Percentiles rank a stretch among this genome's conserved stretches.
phyloP scores from a whole-genome alignment of 2,797 vertebrate species.

The Pitangus sulphuratus region DNA sequence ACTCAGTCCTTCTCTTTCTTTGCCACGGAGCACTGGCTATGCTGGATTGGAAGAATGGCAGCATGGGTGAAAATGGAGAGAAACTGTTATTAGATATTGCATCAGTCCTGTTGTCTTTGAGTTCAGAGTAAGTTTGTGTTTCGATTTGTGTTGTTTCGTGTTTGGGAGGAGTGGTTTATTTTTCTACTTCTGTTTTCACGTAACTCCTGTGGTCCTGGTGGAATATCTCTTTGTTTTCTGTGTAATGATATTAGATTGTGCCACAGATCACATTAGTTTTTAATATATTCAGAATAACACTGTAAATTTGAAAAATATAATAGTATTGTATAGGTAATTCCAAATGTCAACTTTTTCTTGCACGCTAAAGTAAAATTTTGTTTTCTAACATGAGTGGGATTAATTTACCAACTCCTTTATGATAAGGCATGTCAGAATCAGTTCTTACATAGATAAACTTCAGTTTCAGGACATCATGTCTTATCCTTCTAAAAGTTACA shows the following conservation, averaged over 20 bases:
- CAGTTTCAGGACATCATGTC: not conserved
- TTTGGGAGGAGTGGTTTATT: not conserved
- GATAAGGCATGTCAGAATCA: not conserved
- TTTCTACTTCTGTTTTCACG: not conserved
- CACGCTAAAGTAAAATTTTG: not conserved
- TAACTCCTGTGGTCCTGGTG: not conserved
- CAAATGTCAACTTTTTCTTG: not conserved
- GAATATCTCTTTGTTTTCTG: not conserved
- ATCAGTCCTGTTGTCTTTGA: slow-evolving; percentile 83
- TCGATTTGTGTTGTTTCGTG: not conserved
- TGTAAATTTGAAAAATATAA: not conserved
- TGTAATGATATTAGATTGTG: not conserved
- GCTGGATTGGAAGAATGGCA: slow-evolving; percentile 86
- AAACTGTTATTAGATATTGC: slow-evolving; percentile 83
- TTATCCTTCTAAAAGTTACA: not conserved
- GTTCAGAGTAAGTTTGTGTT: slow-evolving; percentile 80
- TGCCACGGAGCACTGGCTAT: slow-evolving; percentile 93
- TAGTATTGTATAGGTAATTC: not conserved
- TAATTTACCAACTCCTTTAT: not conserved
- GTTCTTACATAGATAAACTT: not conserved
- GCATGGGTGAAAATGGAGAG: slow-evolving; percentile 79
- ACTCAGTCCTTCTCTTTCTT: slow-evolving; percentile 83
- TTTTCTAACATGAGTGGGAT: not conserved
- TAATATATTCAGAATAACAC: not conserved
- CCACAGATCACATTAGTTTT: not conserved